Base-by-base conservation (phyloP, 1,140 invertebrate species). In the Artemia franciscana region DNA sequence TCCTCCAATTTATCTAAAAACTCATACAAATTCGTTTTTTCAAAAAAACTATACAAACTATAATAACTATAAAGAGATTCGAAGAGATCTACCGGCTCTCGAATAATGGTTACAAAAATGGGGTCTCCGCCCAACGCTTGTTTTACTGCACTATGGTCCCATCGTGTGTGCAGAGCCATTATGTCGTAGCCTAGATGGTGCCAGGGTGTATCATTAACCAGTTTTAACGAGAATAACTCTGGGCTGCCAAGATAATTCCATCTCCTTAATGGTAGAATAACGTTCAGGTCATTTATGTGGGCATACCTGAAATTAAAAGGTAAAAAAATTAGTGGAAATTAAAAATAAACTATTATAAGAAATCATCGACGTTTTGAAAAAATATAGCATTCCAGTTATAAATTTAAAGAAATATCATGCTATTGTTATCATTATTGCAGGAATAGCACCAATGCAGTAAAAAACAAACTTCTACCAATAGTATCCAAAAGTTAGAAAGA, bases 11-110 rank as follows among this genome's bases (percentile, higher is more conserved):
- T 51, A 18, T 51, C 39, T 15, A 51, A 15, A 18, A 51, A 51
- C 39, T 51, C 39, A 15, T 51, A 12, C 12, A 51, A 18, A 15
- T 12, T 51, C 21, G 2, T 51, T 12, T 51, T 51, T 51, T 51
- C 39, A 3, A 51, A 51, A 12, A 51, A 15, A 15, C 21, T 51
- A 2, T 68, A 59, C 24, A 73, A 62, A 15, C 68, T 64, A 60
- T 66, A 68, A 62, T 70, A 74, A 25, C 62, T 62, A 61, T 67
- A 74, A 0, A 70, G 30, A 9, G 71, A 73, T 63, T 75, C 73
- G 62, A 70, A 75, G n/a, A 73, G 63, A 3, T 63, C 60, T 2
- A 70, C 68, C n/a, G 74, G 74, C 27, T 76, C 68, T 15, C 74
- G 65, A 12, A 76, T 39, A 18, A 75, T 73, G 23, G 73, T 71